Evolutionary conservation across 1,140 invertebrate genomes (phyloP).

Genomic region (Drosophila lacteicornis): DNA sequence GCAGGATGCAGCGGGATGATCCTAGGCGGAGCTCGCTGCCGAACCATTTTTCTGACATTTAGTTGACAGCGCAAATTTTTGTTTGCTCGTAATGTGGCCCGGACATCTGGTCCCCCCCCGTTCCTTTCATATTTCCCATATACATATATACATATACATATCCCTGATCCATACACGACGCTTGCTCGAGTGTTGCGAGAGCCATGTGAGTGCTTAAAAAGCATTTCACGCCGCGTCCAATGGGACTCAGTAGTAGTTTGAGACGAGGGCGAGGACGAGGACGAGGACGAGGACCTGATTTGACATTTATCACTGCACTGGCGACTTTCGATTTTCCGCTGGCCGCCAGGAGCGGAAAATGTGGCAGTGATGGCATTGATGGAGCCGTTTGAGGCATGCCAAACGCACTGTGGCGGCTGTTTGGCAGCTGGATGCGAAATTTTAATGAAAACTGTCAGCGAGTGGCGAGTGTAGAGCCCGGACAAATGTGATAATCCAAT

Average conservation of each 20-base stretch:
- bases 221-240: slow-evolving; percentile 61
- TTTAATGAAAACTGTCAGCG: slow-evolving; percentile 72
- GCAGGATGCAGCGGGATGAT: slow-evolving; percentile 10
- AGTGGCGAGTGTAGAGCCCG: slow-evolving; percentile 5
- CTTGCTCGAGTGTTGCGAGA: slow-evolving; percentile 17
- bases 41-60: slow-evolving; percentile 81
- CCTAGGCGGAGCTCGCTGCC: slow-evolving; percentile 49
- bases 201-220: slow-evolving; percentile 76
- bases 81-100: slow-evolving; percentile 75
- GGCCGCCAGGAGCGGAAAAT: slow-evolving; percentile 5
- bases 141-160: neutral
- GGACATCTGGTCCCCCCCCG: slow-evolving; percentile 32
- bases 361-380: slow-evolving; percentile 61
- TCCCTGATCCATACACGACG: slow-evolving; percentile 42
- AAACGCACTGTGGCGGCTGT: slow-evolving; percentile 33
- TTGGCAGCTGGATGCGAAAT: slow-evolving; percentile 52
- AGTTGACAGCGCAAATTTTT: slow-evolving; percentile 83
- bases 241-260: slow-evolving; percentile 4
- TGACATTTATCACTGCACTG: slow-evolving; percentile 80
- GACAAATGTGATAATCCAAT: slow-evolving; percentile 75
- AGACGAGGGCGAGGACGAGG: slow-evolving; percentile 4
- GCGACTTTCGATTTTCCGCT: slow-evolving; percentile 55
- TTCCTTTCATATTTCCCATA: neutral
- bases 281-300: slow-evolving; percentile 56
- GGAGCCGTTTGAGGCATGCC: slow-evolving; percentile 67